Conservation (phyloP, 2,888 invertebrate species). For the Lepidocyrtinus sp. region DNA sequence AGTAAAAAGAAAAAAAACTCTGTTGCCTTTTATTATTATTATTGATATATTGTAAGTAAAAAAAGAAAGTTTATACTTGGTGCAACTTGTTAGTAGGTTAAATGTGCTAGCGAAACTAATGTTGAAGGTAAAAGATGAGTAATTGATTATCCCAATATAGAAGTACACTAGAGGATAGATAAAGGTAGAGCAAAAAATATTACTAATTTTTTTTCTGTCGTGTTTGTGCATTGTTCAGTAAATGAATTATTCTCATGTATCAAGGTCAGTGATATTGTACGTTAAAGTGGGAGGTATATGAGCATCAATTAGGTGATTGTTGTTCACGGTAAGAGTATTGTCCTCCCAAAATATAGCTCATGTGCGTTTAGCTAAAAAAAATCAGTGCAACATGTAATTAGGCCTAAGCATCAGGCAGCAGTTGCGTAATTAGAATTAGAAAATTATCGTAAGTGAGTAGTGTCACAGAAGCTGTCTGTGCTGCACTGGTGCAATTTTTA, state of each 20-base stretch:
- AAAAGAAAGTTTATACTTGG: constrained; percentile 8
- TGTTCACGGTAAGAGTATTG: too few species aligned
- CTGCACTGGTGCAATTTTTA: too few species aligned
- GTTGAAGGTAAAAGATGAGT: constrained; percentile 12
- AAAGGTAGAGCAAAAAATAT: neutral
- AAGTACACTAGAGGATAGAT: neutral
- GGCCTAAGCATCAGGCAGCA: too few species aligned
- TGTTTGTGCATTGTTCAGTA: neutral
- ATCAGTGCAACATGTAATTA: constrained; percentile 10
- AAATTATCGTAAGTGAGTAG: too few species aligned
- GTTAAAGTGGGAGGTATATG: neutral
- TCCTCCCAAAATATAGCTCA: neutral
- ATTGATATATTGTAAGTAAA: constrained; percentile 13
- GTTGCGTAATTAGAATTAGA: too few species aligned
- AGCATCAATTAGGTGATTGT: too few species aligned
- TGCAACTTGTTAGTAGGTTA: constrained; percentile 31
- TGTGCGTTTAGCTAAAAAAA: constrained; percentile 1
- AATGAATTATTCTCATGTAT: constrained; percentile 15
- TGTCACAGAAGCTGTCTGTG: too few species aligned
- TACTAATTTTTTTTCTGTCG: neutral
- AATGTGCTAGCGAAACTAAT: constrained; percentile 1
- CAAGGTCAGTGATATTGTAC: constrained; percentile 17
- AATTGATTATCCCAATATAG: constrained; percentile 25
- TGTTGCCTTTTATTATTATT: constrained; percentile 31
- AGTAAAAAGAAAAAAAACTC: constrained; percentile 4